Evolutionary conservation across 2,888 invertebrate species (phyloP).

Genomic region (Podotricha telesiphe): DNA sequence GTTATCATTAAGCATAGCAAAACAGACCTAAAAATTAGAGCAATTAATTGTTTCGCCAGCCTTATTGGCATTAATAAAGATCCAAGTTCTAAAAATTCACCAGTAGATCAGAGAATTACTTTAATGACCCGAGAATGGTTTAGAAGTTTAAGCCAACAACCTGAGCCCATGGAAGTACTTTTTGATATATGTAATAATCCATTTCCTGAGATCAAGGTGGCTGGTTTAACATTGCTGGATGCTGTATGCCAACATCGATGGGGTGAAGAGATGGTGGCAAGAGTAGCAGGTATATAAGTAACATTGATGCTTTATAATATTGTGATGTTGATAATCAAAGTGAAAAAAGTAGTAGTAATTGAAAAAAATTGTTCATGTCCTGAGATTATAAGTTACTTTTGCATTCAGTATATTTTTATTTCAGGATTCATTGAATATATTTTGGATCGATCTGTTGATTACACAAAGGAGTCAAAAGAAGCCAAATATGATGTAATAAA

Average conservation of each 20-base stretch:
- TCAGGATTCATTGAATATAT: slow-evolving; percentile 90
- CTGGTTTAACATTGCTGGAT: slow-evolving; percentile 86
- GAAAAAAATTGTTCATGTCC: not conserved
- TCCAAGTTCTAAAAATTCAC: slow-evolving; percentile 62
- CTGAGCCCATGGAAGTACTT: slow-evolving; percentile 84
- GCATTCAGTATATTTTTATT: slow-evolving; percentile 47
- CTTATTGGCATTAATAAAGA: slow-evolving; percentile 80
- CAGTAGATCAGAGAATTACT: slow-evolving; percentile 73
- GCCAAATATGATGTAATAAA: slow-evolving; percentile 89
- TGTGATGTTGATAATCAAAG: no score
- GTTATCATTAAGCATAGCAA: slow-evolving; percentile 84
- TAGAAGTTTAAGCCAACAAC: slow-evolving; percentile 63
- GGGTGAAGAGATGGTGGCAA: slow-evolving; percentile 90
- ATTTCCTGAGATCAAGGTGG: slow-evolving; percentile 89
- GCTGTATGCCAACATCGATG: slow-evolving; percentile 88
- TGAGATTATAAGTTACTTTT: not conserved
- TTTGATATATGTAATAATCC: slow-evolving; percentile 88
- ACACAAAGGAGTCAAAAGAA: slow-evolving; percentile 88
- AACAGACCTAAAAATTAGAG: slow-evolving; percentile 86
- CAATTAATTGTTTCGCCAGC: slow-evolving; percentile 85
- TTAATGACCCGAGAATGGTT: slow-evolving; percentile 82
- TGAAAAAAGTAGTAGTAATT: no score
- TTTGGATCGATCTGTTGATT: slow-evolving; percentile 88
- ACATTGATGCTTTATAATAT: no score
- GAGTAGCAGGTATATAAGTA: slow-evolving; percentile 85